Base-by-base conservation (phyloP, 2,888 invertebrate genomes). In the Caenorhabditis sp. region DNA sequence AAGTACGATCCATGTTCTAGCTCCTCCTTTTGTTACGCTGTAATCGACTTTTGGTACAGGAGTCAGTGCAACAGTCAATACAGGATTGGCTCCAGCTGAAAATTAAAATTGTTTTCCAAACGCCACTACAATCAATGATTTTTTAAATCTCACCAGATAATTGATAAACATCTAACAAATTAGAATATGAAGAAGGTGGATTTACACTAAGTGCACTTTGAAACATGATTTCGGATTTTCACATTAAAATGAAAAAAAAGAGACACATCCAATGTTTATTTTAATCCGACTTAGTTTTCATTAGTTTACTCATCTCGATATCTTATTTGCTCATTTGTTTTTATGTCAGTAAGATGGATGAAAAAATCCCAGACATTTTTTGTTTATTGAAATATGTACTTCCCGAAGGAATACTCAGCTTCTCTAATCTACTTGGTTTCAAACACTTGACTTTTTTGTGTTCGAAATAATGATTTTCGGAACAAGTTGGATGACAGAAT, bases 21-120 rank as follows among this genome's bases (percentile, higher is more conserved):
- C 77, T 17, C 86, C 86, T 21, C 86, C 86, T 74, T 85, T 86
- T 49, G 82, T 85, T 0, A 86, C 81, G 62, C 81, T 81, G 60
- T 86, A 86, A 63, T 86, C 86, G 27, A 86, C 81, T 62, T 81
- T 80, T 6, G 72, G 77, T 10, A 77, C 70, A 0, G 84, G 84
- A 14, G 78, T 66, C 12, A 86, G 72, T 62, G 85, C 83, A 23
- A 86, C 79, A 1, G 86, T 85, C 77, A 86, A 82, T 19, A 82
- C 82, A 50, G 86, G 85, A 37, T 81, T 84, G 49, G 73, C 79
- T 12, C 84, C 85, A 53, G 73, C 73, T 73, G 65, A 36, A 73
- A 71, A 73, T n/a, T 36, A 43, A 43, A 31, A 31, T n/a, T n/a
- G n/a, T n/a, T n/a, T n/a, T n/a, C n/a, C n/a, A 31, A 31, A 31